These are phyloP conservation scores for Fopius arisanus DNA, from an alignment of 1,140 invertebrate species.

Conservation along the genomic window DNA sequence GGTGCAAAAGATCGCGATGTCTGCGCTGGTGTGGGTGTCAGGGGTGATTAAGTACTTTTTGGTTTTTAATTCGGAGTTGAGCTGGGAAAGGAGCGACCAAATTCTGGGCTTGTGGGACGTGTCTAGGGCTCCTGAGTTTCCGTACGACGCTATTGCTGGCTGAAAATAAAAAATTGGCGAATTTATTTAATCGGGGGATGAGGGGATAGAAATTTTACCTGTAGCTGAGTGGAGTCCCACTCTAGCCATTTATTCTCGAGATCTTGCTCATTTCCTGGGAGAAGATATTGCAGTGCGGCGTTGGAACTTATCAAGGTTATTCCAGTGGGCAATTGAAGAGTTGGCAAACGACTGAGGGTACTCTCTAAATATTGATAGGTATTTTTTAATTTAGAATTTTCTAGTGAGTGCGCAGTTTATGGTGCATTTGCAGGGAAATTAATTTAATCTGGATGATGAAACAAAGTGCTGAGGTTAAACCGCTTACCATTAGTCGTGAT, in stretches of 20 bases:
- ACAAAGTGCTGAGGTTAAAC: slow-evolving; percentile 40
- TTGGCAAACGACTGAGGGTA: slow-evolving; percentile 60
- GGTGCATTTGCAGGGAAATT: neutral
- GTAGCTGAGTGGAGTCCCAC: slow-evolving; percentile 76
- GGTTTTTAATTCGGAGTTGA: slow-evolving; percentile 49
- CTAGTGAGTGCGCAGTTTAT: too few species aligned
- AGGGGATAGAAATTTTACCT: slow-evolving; percentile 65
- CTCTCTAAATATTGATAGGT: slow-evolving; percentile 46
- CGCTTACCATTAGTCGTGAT: slow-evolving; percentile 67
- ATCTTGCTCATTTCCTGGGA: slow-evolving; percentile 52
- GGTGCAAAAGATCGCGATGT: slow-evolving; percentile 73
- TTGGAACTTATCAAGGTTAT: slow-evolving; percentile 66
- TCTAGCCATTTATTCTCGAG: slow-evolving; percentile 74
- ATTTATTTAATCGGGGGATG: slow-evolving; percentile 40
- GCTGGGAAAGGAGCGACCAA: slow-evolving; percentile 52
- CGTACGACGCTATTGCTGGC: slow-evolving; percentile 55
- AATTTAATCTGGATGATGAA: slow-evolving; percentile 12
- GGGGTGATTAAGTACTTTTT: slow-evolving; percentile 61
- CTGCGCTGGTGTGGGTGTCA: slow-evolving; percentile 66
- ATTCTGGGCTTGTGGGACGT: slow-evolving; percentile 49
- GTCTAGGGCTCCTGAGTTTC: slow-evolving; percentile 46
- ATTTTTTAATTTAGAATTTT: neutral
- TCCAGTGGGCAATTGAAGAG: slow-evolving; percentile 61
- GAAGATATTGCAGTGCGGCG: slow-evolving; percentile 67
- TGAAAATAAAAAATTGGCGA: slow-evolving; percentile 11